Conservation (phyloP, 2,113 vertebrate species). For the Lophius piscatorius region DNA sequence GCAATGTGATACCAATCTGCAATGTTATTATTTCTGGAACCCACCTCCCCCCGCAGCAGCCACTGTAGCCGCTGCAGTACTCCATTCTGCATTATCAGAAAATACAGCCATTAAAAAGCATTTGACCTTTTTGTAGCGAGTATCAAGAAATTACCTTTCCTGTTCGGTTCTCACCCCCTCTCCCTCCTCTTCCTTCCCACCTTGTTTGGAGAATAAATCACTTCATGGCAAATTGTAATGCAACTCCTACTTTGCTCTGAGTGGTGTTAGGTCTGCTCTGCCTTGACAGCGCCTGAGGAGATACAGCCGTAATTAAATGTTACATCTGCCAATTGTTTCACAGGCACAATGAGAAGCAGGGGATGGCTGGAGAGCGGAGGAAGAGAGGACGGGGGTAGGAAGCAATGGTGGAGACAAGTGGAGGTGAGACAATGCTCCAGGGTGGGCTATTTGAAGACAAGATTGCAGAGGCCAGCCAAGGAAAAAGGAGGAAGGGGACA, state of each 20-base stretch:
- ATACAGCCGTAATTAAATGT: constrained; percentile 82
- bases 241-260: constrained; percentile 77
- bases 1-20: constrained; percentile 80
- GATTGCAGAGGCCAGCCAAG: constrained; percentile 39
- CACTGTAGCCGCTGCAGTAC: constrained; percentile 42
- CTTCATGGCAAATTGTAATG: constrained; percentile 80
- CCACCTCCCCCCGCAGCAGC: constrained; percentile 12
- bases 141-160: constrained; percentile 79
- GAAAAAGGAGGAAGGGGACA: constrained; percentile 29
- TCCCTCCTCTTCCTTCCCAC: constrained; percentile 35
- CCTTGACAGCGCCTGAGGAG: constrained; percentile 78
- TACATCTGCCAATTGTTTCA: constrained; percentile 84
- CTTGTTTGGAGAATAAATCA: constrained; percentile 72
- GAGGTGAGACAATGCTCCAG: constrained; percentile 63
- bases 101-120: constrained; percentile 85
- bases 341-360: constrained; percentile 70
- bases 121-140: constrained; percentile 83
- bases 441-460: constrained; percentile 60
- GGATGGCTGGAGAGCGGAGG: constrained; percentile 48
- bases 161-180: constrained; percentile 50
- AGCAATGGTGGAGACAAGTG: constrained; percentile 58
- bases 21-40: constrained; percentile 78
- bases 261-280: constrained; percentile 66
- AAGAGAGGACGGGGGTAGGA: constrained; percentile 29
- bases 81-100: constrained; percentile 79